phyloP scores from a whole-genome alignment of 2,113 vertebrate species.

The Muntiacus muntjak region DNA sequence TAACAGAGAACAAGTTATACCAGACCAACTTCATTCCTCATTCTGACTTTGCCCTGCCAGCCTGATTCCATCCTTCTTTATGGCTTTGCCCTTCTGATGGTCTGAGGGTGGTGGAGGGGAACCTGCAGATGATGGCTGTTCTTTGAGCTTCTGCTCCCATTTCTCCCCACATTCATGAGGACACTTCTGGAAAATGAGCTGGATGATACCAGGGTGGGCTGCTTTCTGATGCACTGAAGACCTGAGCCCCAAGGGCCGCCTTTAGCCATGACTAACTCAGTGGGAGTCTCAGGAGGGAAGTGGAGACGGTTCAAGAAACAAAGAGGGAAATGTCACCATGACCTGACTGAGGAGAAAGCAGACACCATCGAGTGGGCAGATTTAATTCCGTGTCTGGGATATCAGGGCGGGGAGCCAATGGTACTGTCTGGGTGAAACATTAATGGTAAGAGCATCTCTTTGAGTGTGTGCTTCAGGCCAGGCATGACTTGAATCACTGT shows the following conservation, averaged over 20 bases:
- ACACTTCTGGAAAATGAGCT: background rate
- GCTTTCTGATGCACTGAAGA: background rate
- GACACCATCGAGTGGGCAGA: background rate
- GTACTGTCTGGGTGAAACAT: background rate
- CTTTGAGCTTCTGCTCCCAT: fast-evolving
- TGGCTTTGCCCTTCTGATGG: background rate
- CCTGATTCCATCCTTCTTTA: background rate
- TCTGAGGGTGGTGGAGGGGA: fast-evolving
- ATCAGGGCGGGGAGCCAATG: background rate
- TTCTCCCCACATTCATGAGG: background rate
- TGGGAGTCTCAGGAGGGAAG: background rate
- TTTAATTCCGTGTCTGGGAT: background rate
- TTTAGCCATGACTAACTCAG: fast-evolving
- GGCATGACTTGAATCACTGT: background rate
- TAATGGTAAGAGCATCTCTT: background rate
- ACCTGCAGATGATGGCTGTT: background rate
- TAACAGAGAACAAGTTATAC: background rate
- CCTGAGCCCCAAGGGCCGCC: background rate
- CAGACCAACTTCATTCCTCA: background rate
- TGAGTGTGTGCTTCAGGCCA: background rate
- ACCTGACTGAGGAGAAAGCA: background rate
- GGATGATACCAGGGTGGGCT: background rate
- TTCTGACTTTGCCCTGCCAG: background rate
- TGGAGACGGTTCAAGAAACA: background rate
- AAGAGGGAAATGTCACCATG: background rate